Evolutionary conservation across 2,113 vertebrate genomes (phyloP), one percentile per base, ranked within the genome.

Genomic region (Pseudolaguvia tuberculata): DNA sequence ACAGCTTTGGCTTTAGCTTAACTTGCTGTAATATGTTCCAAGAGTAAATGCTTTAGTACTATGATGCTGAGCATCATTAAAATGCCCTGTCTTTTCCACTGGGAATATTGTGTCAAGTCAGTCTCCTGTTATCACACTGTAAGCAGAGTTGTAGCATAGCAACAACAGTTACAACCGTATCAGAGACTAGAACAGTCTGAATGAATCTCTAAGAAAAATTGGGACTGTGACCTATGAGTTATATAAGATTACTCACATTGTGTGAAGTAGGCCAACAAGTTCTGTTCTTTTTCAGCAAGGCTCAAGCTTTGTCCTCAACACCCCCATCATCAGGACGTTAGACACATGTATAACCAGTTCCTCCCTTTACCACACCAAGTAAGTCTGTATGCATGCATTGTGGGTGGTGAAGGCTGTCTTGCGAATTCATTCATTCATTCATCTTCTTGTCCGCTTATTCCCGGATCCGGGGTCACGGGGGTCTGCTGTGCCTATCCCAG

Each of bases 281-380:
- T 79, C 31, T 72, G 70, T 31, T 80, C 62, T 83, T 62, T 80
- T 79, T 62, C 67, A 86, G 88, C 81, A 84, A 63, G 78, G 65
- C 12, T 81, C 85, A 5, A 84, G 83, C 39, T 83, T 18, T 67
- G 67, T 85, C 75, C 78, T 59, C 15, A 88, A 88, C 68, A 39
- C 63, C 11, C 71, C 83, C 7, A 81, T 68, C 68, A 63, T 76
- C 31, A 73, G 70, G 18, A 39, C 39, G 12, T n/a, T n/a, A n/a
- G n/a, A n/a, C n/a, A n/a, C n/a, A n/a, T n/a, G n/a, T n/a, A n/a
- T n/a, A n/a, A n/a, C n/a, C n/a, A 85, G 61, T 85, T 86, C 67
- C 71, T 63, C n/a, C 86, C 81, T 84, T 67, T 87, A 87, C 63
- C 68, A 63, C 9, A 83, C 31, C 79, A 77, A 1, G 87, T 88